These are phyloP conservation scores for Heliconius hortense DNA, from an alignment of 2,888 invertebrate genomes.

Conservation along the genomic window DNA sequence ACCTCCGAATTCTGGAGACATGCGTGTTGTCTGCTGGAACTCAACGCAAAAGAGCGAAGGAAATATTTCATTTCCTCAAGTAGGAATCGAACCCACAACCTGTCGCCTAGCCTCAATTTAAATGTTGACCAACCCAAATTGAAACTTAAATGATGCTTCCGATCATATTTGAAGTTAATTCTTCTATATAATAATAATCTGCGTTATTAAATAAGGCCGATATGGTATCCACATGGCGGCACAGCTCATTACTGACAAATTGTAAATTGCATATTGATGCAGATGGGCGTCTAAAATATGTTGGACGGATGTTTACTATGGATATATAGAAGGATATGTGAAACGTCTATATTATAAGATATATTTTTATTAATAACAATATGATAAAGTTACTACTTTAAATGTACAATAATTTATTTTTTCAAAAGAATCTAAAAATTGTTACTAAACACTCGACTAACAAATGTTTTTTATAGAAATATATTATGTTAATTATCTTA, in stretches of 20 bases:
- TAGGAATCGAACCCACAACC: too few species aligned
- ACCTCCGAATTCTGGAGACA: too few species aligned
- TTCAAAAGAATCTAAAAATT: too few species aligned
- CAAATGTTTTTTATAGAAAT: too few species aligned
- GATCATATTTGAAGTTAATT: background rate
- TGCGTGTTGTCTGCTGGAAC: too few species aligned
- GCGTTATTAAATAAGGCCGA: slow-evolving; percentile 7
- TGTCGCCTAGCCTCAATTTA: background rate
- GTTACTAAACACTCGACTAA: too few species aligned
- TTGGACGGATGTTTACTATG: slow-evolving; percentile 12
- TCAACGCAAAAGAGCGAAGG: too few species aligned
- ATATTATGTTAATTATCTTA: too few species aligned
- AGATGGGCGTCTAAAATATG: slow-evolving; percentile 11
- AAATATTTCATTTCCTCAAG: too few species aligned
- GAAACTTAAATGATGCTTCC: background rate
- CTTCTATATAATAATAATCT: background rate
- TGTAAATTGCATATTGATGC: slow-evolving; percentile 14
- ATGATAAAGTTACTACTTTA: background rate
- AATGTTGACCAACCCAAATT: background rate
- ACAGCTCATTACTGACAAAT: slow-evolving; percentile 18
- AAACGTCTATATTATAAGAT: background rate
- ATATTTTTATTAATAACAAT: background rate
- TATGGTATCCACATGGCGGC: slow-evolving; percentile 23
- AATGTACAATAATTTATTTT: too few species aligned
- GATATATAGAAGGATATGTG: background rate